These are phyloP conservation scores for Tinamus guttatus DNA, from an alignment of 2,113 vertebrate species.

Conservation along the genomic window DNA sequence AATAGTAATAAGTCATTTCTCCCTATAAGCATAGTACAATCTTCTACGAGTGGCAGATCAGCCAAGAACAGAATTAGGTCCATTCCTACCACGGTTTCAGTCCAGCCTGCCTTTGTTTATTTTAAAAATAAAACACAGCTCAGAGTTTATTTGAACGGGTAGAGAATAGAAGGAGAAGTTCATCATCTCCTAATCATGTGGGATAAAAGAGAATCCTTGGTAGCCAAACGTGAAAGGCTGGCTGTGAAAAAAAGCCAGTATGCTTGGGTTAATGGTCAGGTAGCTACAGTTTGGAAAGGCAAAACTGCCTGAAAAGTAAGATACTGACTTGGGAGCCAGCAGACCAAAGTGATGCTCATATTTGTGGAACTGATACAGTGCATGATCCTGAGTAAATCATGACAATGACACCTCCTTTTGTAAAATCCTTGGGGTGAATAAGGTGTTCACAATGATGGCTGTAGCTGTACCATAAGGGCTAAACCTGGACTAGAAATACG, in stretches of 20 bases:
- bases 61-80: slow-evolving; percentile 56
- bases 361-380: accelerated
- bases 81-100: slow-evolving; percentile 27
- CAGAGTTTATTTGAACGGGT: slow-evolving; percentile 42
- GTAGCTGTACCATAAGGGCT: not conserved
- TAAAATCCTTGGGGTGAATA: not conserved
- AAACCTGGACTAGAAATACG: not conserved
- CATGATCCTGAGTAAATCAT: not conserved
- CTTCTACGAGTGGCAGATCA: slow-evolving; percentile 20
- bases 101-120: slow-evolving; percentile 44
- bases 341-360: not conserved
- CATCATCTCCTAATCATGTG: slow-evolving; percentile 7
- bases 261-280: not conserved
- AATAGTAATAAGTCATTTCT: slow-evolving; percentile 67
- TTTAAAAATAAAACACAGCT: slow-evolving; percentile 46
- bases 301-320: not conserved
- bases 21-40: slow-evolving; percentile 35
- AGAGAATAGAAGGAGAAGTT: slow-evolving; percentile 40
- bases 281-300: not conserved
- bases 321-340: not conserved
- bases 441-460: not conserved
- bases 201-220: not conserved
- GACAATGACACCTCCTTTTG: not conserved
- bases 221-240: not conserved
- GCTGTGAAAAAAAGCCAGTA: not conserved